phyloP scores from a whole-genome alignment of 2,888 invertebrate genomes.

The Stenotaenia linearis region DNA sequence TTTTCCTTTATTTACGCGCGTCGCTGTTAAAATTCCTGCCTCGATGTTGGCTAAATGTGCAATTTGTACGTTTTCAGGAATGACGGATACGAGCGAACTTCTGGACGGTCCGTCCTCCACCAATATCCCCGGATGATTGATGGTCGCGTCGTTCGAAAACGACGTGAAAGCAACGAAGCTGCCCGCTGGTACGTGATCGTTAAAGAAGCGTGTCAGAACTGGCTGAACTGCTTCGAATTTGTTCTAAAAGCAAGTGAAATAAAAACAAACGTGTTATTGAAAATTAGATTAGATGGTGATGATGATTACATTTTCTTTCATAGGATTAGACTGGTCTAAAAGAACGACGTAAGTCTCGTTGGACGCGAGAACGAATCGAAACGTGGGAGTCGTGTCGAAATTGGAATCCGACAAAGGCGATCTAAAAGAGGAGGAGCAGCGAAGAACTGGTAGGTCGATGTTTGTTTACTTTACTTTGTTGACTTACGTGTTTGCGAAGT shows the following conservation, averaged over 20 bases:
- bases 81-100: background rate
- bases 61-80: background rate
- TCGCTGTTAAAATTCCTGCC: background rate
- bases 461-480: no score
- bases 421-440: background rate
- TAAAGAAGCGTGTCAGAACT: background rate
- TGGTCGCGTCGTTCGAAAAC: background rate
- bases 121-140: background rate
- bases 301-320: background rate
- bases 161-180: background rate
- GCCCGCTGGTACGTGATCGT: background rate
- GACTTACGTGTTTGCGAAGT: slow-evolving; percentile 39
- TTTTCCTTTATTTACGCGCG: background rate
- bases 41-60: background rate
- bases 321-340: background rate
- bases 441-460: background rate
- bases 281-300: background rate
- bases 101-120: background rate
- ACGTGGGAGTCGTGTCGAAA: background rate
- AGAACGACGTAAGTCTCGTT: background rate
- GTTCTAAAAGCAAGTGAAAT: background rate
- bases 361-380: background rate
- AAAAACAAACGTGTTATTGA: background rate
- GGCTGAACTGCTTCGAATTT: background rate
- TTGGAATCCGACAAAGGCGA: background rate